Conservation (phyloP, 2,797 vertebrate genomes). For the Silurus lanzhouensis region DNA sequence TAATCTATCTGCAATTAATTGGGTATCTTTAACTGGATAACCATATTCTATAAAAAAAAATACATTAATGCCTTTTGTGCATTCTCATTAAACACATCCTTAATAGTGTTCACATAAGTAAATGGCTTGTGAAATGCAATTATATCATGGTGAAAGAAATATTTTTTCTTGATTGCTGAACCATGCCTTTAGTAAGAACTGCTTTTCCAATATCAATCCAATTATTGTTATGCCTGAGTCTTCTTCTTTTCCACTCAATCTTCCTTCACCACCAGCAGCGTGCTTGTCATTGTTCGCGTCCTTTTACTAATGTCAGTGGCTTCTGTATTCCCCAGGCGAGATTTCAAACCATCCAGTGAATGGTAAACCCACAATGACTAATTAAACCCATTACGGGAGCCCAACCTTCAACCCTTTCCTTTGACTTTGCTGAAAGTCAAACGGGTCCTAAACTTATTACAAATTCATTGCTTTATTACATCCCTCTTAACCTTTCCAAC, state of each 20-base stretch:
- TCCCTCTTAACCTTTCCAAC: not conserved
- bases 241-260: constrained; percentile 15
- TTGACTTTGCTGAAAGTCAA: constrained; percentile 49
- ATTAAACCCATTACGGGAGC: constrained; percentile 46
- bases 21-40: constrained; percentile 1
- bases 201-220: constrained; percentile 13
- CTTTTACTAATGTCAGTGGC: constrained; percentile 33
- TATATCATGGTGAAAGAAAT: constrained; percentile 32
- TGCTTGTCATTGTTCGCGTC: constrained; percentile 42
- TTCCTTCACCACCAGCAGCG: constrained; percentile 10
- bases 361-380: constrained; percentile 47
- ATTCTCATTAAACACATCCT: constrained; percentile 19
- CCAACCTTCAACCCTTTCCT: constrained; percentile 6
- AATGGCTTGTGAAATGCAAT: constrained; percentile 41
- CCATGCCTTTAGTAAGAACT: constrained; percentile 26
- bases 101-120: not conserved
- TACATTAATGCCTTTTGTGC: not conserved
- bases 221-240: constrained; percentile 24
- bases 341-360: constrained; percentile 31
- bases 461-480: constrained; percentile 2
- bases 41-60: constrained; percentile 8
- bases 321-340: constrained; percentile 31
- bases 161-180: constrained; percentile 21
- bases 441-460: constrained; percentile 3
- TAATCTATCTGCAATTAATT: constrained; percentile 5